These are phyloP conservation scores for Clamator glandarius DNA, from an alignment of 2,797 vertebrate species.

Conservation along the genomic window DNA sequence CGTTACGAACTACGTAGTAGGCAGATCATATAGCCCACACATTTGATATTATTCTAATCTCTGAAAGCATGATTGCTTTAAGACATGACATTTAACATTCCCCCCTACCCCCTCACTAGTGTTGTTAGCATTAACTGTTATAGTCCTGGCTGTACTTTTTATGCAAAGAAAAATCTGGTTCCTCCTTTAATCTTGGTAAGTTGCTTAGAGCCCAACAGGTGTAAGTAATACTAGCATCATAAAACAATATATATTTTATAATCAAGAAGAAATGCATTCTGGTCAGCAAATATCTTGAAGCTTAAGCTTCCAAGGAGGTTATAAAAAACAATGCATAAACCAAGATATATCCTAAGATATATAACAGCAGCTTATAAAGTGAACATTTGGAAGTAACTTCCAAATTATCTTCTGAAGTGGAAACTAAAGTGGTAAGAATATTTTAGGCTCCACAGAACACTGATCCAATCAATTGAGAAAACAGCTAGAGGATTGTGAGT, in stretches of 20 bases:
- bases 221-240: not conserved
- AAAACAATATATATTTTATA: not conserved
- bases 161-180: not conserved
- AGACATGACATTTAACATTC: not conserved
- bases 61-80: constrained; percentile 2
- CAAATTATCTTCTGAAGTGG: constrained; percentile 43
- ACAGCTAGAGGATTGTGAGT: constrained; percentile 27
- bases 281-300: not conserved
- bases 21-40: not conserved
- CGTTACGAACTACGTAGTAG: not conserved
- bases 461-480: constrained; percentile 55
- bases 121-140: not conserved
- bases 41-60: not conserved
- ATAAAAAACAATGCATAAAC: not conserved
- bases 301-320: not conserved
- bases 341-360: not conserved
- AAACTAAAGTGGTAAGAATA: constrained; percentile 66
- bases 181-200: not conserved
- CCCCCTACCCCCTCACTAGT: not conserved
- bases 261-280: not conserved
- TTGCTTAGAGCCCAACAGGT: not conserved
- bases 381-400: constrained; percentile 63
- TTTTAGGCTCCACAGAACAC: constrained; percentile 61
- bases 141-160: not conserved
- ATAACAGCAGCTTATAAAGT: constrained; percentile 28